A percentile compares a stretch with the other conserved stretches of the same genome.
Conservation (phyloP, 2,113 vertebrate genomes). For the cattle (Bos taurus) region ARS-UCD2.0 NC_037338.1:98970501-98971000, state of each 20-base stretch:
- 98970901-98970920: background rate
- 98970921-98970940: background rate
- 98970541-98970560: conserved; percentile 68
- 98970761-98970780: conserved; percentile 69
- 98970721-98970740: conserved; percentile 82
- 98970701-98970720: conserved; percentile 82
- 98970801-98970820: conserved; percentile 53
- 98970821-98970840: conserved; percentile 19
- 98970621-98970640: conserved; percentile 84
- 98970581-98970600: conserved; percentile 78
- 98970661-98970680: conserved; percentile 81
- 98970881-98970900: background rate
- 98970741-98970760: conserved; percentile 71
- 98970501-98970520: conserved; percentile 71
- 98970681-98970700: conserved; percentile 81
- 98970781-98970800: conserved; percentile 51
- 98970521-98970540: conserved; percentile 47
- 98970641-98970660: conserved; percentile 81
- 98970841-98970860: background rate
- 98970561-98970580: conserved; percentile 81
- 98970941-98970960: background rate
- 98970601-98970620: conserved; percentile 82
- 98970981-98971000: background rate
- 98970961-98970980: background rate
- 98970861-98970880: conserved; percentile 13